A percentile compares a stretch with the other conserved stretches of the same genome.
These are phyloP conservation scores for Cricetomys ansorgei DNA, from an alignment of 2,113 vertebrate species.

Conservation along the genomic window DNA sequence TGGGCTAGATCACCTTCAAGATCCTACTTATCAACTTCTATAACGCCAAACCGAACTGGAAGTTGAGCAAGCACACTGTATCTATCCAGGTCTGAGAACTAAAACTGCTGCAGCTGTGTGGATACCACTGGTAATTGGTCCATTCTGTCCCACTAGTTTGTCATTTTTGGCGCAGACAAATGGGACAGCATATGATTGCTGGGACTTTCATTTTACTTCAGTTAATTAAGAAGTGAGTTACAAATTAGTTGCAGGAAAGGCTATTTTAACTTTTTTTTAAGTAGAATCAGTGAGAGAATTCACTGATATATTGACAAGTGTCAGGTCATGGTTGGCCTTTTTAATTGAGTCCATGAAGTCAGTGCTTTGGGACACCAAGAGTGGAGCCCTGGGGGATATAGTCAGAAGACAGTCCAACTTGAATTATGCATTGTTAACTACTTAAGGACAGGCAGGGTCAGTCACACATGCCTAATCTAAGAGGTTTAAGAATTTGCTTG, in stretches of 20 bases:
- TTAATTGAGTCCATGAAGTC: background rate
- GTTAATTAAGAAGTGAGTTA: background rate
- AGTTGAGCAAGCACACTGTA: background rate
- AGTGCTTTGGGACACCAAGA: background rate
- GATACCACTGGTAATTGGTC: background rate
- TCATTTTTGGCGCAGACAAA: background rate
- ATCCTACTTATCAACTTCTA: background rate
- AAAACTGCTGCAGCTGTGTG: background rate
- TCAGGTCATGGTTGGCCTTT: background rate
- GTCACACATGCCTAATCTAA: background rate
- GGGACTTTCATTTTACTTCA: background rate
- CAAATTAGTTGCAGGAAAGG: background rate
- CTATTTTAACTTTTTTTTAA: background rate
- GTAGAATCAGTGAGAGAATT: background rate
- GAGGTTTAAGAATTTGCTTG: background rate
- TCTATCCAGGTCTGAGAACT: background rate
- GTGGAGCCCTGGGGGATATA: background rate
- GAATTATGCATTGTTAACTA: background rate
- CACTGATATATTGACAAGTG: background rate
- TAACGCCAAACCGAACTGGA: background rate
- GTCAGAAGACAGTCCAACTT: background rate
- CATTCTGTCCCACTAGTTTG: background rate
- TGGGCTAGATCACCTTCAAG: background rate
- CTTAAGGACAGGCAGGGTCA: background rate
- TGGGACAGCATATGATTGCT: background rate